A percentile compares a stretch with the other conserved stretches of the same genome.
These are phyloP conservation scores for Tautogolabrus adspersus DNA, from an alignment of 2,113 vertebrate species.

Conservation along the genomic window DNA sequence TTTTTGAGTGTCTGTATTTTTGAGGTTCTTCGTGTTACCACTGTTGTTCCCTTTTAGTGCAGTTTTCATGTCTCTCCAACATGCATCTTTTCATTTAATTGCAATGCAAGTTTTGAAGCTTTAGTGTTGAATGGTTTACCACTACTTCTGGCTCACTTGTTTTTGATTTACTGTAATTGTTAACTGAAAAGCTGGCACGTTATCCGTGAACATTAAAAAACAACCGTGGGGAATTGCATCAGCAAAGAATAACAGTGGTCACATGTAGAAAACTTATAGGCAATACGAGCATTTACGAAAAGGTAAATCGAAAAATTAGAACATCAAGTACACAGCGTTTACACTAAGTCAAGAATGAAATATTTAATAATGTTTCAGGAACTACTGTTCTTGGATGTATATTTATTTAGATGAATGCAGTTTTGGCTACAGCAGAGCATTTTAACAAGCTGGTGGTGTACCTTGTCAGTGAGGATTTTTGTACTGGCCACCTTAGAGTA, in stretches of 20 bases:
- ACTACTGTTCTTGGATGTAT: not conserved
- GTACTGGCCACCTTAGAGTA: no score
- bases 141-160: no score
- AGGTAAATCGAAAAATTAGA: no score
- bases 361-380: not conserved
- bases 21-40: not conserved
- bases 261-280: not conserved
- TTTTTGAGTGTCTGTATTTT: not conserved
- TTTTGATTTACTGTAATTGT: not conserved
- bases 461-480: not conserved
- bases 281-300: no score
- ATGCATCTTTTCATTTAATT: not conserved
- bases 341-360: not conserved
- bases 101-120: not conserved
- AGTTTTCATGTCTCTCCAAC: not conserved
- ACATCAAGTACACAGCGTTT: not conserved
- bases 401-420: not conserved
- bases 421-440: not conserved
- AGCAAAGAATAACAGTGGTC: not conserved
- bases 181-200: not conserved
- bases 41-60: not conserved
- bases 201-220: not conserved
- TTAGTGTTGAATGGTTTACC: not conserved
- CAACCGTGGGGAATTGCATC: not conserved
- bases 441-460: not conserved